Evolutionary conservation across 2,888 invertebrate species (phyloP), one percentile per base, ranked within the genome.

Genomic region (Agonopterix alstromeriana): DNA sequence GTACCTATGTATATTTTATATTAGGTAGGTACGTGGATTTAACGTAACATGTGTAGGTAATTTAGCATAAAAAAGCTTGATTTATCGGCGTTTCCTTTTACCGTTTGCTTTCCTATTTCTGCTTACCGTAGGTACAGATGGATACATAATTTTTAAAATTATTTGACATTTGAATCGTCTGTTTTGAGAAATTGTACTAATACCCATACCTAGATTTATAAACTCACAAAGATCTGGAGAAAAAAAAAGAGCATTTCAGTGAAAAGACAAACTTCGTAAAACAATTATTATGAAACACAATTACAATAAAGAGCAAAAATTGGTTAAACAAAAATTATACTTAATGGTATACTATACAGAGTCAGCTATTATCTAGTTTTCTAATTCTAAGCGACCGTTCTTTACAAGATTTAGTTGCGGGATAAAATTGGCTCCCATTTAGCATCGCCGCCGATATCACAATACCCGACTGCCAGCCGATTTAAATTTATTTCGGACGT

Each of bases 401-500:
- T 73, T 67, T 65, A 65, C 61, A 74, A 82, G 81, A 82, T 81
- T 83, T 78, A 79, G 75, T 77, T 71, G 68, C 66, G 70, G 82
- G 75, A 78, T 82, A 84, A 82, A 81, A 84, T 81, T 73, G 80
- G 78, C 71, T 75, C 67, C 80, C 83, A 84, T 87, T 86, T 82
- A 87, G 82, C 84, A 82, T 82, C 81, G 73, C 74, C 67, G 69
- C 75, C 84, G 77, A 82, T 88, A 87, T 85, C 85, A 88, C 88
- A 88, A 87, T 87, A 86, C 85, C 85, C 80, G 78, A 75, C 74
- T 84, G 85, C 86, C 84, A 78, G 75, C 81, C 88, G 88, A 87
- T 88, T 86, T 85, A 86, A 88, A 88, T 88, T 88, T 88, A 88
- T 88, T 86, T 86, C 85, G 85, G 83, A 83, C 88, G 88, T 86